A percentile compares a stretch with the other conserved stretches of the same genome.
Evolutionary conservation across 2,113 vertebrate genomes (phyloP).

Genomic region (Nesospiza acunhae): DNA sequence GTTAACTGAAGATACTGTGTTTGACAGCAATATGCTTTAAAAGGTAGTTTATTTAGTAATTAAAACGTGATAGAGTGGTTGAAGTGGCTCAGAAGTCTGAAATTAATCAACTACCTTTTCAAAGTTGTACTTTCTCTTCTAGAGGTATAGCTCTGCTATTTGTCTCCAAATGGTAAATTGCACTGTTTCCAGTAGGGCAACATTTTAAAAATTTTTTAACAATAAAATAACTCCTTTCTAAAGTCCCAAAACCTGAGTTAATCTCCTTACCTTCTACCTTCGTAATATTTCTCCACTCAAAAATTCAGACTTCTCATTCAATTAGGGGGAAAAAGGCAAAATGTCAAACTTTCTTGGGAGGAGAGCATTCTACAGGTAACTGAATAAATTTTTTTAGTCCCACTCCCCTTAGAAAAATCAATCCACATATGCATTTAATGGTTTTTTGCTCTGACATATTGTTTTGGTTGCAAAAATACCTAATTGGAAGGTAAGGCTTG

Average conservation of each 20-base stretch:
- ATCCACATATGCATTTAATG: background rate
- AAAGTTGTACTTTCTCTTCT: background rate
- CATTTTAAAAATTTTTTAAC: background rate
- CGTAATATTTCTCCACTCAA: background rate
- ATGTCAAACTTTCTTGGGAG: background rate
- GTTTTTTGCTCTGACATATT: background rate
- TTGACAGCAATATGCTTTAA: background rate
- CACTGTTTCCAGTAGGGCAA: background rate
- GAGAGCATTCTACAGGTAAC: background rate
- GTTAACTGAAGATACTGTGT: background rate
- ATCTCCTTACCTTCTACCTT: constrained; percentile 23
- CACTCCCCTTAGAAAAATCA: background rate
- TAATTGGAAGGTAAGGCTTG: background rate
- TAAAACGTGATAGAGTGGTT: background rate
- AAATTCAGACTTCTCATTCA: constrained; percentile 2
- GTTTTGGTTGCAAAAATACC: background rate
- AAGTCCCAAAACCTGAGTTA: background rate
- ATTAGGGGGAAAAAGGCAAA: background rate
- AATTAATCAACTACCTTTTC: background rate
- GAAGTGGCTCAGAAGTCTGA: background rate
- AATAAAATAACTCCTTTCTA: background rate
- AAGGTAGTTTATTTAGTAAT: background rate
- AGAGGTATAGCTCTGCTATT: background rate
- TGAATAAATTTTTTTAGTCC: background rate
- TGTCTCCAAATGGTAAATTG: constrained; percentile 1